Evolutionary conservation across 2,797 vertebrate species (phyloP), one percentile per base, ranked within the genome.

Genomic region (Salmo trutta): DNA sequence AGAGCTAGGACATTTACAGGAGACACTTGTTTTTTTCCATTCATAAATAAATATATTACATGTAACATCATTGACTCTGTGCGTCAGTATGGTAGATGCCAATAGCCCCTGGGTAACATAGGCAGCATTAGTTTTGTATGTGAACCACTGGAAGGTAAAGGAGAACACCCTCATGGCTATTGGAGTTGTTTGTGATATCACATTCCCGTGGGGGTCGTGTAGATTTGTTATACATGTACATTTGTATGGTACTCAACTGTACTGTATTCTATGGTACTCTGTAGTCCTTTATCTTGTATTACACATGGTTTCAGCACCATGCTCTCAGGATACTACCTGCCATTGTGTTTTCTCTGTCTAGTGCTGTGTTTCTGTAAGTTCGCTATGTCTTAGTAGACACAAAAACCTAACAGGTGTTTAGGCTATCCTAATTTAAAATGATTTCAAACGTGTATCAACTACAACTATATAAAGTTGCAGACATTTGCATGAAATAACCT

Each of bases 51-150:
- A 47, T 41, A 10, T 14, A 47, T 14, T 47, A 14, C 41, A 47
- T 47, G 41, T 47, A 47, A 47, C 10, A 1, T 2, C 41, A 47
- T 14, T 14, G 41, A 14, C 41, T 47, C 10, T 47, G 41, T 27
- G 21, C 21, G 2, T 64, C 21, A 64, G 59, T 64, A 64, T n/a
- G n/a, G 56, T 19, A 62, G 41, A 62, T 8, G 15, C 8, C 70
- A 53, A 72, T 27, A 21, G 24, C 51, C 71, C 71, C 24, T 29
- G 71, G 71, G 71, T 72, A 29, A 72, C 24, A 12, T 54, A 72
- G 71, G 71, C 24, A 16, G 21, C 16, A 16, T 52, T 27, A 53
- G 41, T 27, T 7, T 54, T 51, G 0, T 10, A 1, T 41, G 19
- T 47, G 69, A 71, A 36, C n/a, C n/a, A 15, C 71, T 17, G 70